Percentiles rank a stretch among this genome's conserved stretches.
These are phyloP conservation scores for Ictidomys tridecemlineatus DNA, from an alignment of 2,113 vertebrate species.

Conservation along the genomic window DNA sequence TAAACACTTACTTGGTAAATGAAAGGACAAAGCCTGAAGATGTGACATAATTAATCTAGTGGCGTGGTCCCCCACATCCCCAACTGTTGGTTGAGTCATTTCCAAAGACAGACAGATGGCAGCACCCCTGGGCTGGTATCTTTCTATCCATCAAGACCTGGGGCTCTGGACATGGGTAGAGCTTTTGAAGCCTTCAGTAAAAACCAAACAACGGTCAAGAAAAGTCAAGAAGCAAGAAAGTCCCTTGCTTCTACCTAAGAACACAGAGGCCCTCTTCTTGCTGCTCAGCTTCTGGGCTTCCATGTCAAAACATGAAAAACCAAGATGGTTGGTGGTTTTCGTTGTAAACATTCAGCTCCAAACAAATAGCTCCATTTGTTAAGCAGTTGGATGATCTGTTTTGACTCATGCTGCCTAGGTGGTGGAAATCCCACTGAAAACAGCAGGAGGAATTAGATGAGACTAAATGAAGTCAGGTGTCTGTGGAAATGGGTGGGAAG, in stretches of 20 bases:
- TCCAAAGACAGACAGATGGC: constrained; percentile 56
- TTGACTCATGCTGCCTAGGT: constrained; percentile 76
- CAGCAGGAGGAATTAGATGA: constrained; percentile 72
- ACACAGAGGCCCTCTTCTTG: not conserved
- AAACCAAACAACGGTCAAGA: not conserved
- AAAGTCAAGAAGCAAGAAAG: constrained; percentile 17
- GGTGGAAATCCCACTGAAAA: constrained; percentile 69
- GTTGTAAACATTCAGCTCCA: constrained; percentile 68
- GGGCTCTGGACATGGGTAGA: not conserved
- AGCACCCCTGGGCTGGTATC: constrained; percentile 26
- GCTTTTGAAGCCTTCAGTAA: not conserved
- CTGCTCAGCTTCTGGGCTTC: not conserved
- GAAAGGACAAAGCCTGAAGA: constrained; percentile 50
- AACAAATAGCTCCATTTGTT: constrained; percentile 61
- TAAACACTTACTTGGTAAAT: constrained; percentile 37
- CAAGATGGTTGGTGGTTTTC: constrained; percentile 71
- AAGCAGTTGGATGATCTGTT: constrained; percentile 62
- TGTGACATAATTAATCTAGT: constrained; percentile 37
- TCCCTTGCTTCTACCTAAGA: not conserved
- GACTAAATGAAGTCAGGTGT: constrained; percentile 76
- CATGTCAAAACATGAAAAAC: constrained; percentile 44
- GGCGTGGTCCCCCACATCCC: not conserved
- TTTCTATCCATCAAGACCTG: not conserved
- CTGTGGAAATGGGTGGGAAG: constrained; percentile 75
- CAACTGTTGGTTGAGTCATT: constrained; percentile 67